These are phyloP conservation scores for Tamandua tetradactyla DNA, from an alignment of 2,797 vertebrate genomes.

Conservation along the genomic window DNA sequence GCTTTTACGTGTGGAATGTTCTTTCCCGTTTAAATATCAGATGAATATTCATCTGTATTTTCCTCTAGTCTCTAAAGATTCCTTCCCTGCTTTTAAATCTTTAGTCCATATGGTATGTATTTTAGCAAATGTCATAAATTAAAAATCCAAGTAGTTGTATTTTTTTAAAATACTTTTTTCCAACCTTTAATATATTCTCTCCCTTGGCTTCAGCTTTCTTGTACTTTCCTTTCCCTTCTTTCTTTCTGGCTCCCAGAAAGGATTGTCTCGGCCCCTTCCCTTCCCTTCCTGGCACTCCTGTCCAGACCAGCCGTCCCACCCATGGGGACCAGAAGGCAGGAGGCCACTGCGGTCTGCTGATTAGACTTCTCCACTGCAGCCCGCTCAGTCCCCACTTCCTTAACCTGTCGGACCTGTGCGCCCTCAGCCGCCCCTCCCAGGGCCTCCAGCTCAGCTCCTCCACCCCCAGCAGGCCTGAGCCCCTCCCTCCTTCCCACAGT, in stretches of 20 bases:
- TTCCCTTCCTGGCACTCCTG: no score
- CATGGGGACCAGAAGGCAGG: no score
- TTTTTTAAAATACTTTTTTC: slow-evolving; percentile 14
- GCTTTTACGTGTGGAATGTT: slow-evolving; percentile 42
- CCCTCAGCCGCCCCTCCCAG: neutral
- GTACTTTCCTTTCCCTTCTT: neutral
- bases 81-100: neutral
- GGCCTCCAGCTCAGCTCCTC: no score
- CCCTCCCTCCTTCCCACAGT: neutral
- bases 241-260: neutral
- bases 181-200: neutral
- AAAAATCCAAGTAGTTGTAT: slow-evolving; percentile 26
- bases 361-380: no score
- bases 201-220: neutral
- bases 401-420: no score
- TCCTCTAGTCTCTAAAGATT: slow-evolving; percentile 37
- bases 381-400: no score
- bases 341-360: no score
- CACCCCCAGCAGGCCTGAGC: neutral
- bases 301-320: no score
- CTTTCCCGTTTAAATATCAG: slow-evolving; percentile 37
- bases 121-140: slow-evolving; percentile 54
- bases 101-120: slow-evolving; percentile 29
- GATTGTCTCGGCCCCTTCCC: neutral
- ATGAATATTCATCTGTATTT: slow-evolving; percentile 22